Evolutionary conservation across 2,113 vertebrate genomes (phyloP), one percentile per base, ranked within the genome.

Genomic region (Hassar affinis): DNA sequence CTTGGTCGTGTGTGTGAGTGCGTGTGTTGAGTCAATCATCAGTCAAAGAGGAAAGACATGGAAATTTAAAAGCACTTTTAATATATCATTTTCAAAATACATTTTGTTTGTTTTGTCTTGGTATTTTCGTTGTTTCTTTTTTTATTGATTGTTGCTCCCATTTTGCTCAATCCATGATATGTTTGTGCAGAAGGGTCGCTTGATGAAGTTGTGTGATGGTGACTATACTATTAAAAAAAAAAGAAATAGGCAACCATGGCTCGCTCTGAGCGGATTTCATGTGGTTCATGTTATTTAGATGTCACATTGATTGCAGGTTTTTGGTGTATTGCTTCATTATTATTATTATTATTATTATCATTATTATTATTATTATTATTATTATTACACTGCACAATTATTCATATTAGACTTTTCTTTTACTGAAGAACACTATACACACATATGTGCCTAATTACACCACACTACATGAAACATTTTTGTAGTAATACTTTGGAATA

Each of bases 1-100:
- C 90, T 88, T 89, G 90, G 90, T 89, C 90, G 90, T 86, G 90
- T 93, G 82, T 78, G 82, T 77, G 84, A 68, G 84, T 83, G 82
- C 81, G 76, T 82, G 83, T 86, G 87, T 87, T 93, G 92, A 94
- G 92, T 93, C 92, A 92, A 93, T 94, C 93, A 94, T 93, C 93
- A 93, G 92, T 93, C 90, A 94, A 92, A 93, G 91, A 94, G 91
- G 91, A 92, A 91, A 93, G 91, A 93, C 92, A 93, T 92, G 93
- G 94, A 82, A 94, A 94, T 92, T 93, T 91, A 93, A 94, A 95
- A 94, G 94, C 94, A 95, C 94, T 95, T 95, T 94, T 95, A 95
- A 95, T 94, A 95, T 95, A 95, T 94, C 93, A 93, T 94, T 95
- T 95, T 92, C 74, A 88, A 93, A 94, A 94, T 94, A 94, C 94